These are phyloP conservation scores for Patella depressa DNA, from an alignment of 2,888 invertebrate species.

Conservation along the genomic window DNA sequence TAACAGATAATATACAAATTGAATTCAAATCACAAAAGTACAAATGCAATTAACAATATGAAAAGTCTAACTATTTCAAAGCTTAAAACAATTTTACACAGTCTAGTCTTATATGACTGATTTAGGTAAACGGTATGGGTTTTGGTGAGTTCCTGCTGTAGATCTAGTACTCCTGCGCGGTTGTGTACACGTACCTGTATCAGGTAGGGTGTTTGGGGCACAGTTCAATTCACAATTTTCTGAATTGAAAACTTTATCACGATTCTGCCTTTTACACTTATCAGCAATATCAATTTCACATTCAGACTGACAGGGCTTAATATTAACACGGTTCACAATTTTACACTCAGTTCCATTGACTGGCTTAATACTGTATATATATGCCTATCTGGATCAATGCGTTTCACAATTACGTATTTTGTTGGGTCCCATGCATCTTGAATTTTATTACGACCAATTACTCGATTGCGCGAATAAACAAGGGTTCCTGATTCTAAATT, in stretches of 20 bases:
- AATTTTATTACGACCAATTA: not conserved
- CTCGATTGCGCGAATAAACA: not conserved
- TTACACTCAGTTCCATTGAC: not conserved
- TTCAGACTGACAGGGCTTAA: not conserved
- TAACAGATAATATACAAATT: too few species aligned
- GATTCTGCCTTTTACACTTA: not conserved
- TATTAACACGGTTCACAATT: constrained; percentile 1
- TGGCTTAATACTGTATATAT: not conserved
- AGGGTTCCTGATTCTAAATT: not conserved
- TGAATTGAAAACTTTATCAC: not conserved
- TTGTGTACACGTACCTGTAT: too few species aligned
- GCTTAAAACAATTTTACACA: too few species aligned
- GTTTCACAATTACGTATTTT: not conserved
- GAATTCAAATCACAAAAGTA: too few species aligned
- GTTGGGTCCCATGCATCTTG: not conserved
- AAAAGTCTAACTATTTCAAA: too few species aligned
- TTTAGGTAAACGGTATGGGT: too few species aligned
- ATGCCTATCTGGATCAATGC: not conserved
- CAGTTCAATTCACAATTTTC: not conserved
- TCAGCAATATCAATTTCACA: not conserved
- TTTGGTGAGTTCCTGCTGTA: too few species aligned
- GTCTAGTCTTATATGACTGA: too few species aligned
- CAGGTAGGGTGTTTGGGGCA: too few species aligned
- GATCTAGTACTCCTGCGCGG: too few species aligned
- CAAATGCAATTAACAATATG: too few species aligned